Base-by-base conservation (phyloP, 2,888 invertebrate species). In the Dynastes hyllus region DNA sequence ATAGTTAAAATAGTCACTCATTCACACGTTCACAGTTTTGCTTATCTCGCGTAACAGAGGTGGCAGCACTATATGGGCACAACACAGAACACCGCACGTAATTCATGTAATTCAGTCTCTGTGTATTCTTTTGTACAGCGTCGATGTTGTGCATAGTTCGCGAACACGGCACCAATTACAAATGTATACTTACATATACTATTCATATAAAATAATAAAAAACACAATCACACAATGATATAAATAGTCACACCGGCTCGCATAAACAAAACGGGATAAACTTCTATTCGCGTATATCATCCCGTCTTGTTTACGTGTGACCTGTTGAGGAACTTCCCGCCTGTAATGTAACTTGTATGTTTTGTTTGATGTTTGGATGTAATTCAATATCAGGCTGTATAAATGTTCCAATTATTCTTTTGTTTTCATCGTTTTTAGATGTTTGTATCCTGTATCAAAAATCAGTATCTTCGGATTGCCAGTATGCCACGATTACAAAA, bases 1-100 rank as follows among this genome's bases (percentile, higher is more conserved):
- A 87, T 87, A 87, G 87, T 88, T 88, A 87, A 88, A 82, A 87
- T 85, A 85, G 86, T 86, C 85, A 81, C 83, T 84, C 86, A 86
- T 85, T 86, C 86, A 86, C 86, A 86, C 86, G 76, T 78, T 76
- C 73, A 80, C 77, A 51, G 77, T 80, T 71, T 58, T 61, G 45
- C 53, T 69, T 55, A 32, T 75, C 55, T 75, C 75, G 66, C 77
- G 69, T 69, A 69, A 77, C 69, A 77, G 55, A 77, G 77, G 77
- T 67, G 77, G 77, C 77, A 77, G 77, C 77, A 77, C 77, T 69
- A 69, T 69, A 45, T 6, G 55, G 40, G 55, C 67, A 69, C 73
- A 75, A 75, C 58, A 45, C 73, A 61, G 8, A 75, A 77, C 77
- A 67, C 77, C 55, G 77, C 77, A 55, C 69, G 55, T 58, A 67